Evolutionary conservation across 2,888 invertebrate genomes (phyloP), one percentile per base, ranked within the genome.

Genomic region (Papilio gigon): DNA sequence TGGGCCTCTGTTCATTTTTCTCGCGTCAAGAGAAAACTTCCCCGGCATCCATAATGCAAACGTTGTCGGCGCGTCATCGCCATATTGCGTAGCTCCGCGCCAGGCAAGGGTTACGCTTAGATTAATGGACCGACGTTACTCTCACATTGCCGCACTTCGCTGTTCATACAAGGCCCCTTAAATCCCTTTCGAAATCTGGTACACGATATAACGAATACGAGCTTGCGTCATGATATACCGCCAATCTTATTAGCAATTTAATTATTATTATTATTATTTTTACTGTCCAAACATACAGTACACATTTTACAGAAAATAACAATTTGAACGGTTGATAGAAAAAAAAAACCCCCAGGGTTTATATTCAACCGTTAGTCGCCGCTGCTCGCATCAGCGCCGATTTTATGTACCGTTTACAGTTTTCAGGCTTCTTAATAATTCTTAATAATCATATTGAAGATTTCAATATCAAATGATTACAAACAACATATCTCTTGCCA

Each of bases 41-140:
- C 79, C 83, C 80, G 77, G 82, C 90, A 92, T 92, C 84, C 90
- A 92, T 92, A 92, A 91, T 90, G 89, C 87, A 91, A 79, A 84
- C 84, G 78, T 79, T 84, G 90, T 92, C 90, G 88, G 84, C 91
- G 84, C 90, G 90, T 91, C 91, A 88, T 87, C 91, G 84, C 86
- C 90, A 89, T 89, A 89, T 88, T 87, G 85, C 84, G 78, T 74
- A 69, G 65, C 72, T 47, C 71, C 65, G 67, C 73, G 71, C 70
- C 77, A 78, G 71, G 68, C 83, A 89, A 89, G 88, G 88, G 89
- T 88, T 76, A 63, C 71, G 74, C 76, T 76, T 78, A 80, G 84
- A 86, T 87, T 87, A 87, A 87, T 87, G 86, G 83, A 80, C 67
- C 71, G 70, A 70, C 71, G 75, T 74, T 75, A 75, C 68, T 73